Percentiles rank a stretch among this genome's conserved stretches.
Evolutionary conservation across 1,140 invertebrate species (phyloP).

Genomic region (Telenomus remus): DNA sequence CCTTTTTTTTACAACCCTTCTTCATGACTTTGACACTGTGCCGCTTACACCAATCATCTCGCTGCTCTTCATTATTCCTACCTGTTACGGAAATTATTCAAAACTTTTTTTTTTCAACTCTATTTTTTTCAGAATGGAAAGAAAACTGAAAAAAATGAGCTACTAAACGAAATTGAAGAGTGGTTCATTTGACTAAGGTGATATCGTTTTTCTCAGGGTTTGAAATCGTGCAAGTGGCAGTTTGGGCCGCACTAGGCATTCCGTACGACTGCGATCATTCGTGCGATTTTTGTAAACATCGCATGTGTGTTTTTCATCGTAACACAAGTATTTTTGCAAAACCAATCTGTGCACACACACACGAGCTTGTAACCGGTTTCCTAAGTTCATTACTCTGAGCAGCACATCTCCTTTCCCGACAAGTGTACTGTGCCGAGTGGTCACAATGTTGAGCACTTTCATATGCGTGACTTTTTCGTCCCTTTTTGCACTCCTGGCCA

Average conservation of each 20-base stretch:
- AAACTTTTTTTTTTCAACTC: background rate
- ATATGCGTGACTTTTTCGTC: conserved; percentile 60
- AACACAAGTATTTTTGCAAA: conserved; percentile 64
- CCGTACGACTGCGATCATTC: conserved; percentile 6
- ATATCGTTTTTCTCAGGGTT: too few species aligned
- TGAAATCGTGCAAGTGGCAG: background rate
- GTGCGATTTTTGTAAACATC: conserved; percentile 40
- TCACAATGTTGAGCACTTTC: conserved; percentile 55
- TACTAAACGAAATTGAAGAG: too few species aligned
- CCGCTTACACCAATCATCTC: conserved; percentile 18
- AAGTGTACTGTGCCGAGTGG: conserved; percentile 64
- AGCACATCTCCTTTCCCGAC: conserved; percentile 73
- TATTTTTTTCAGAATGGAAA: background rate
- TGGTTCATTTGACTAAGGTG: too few species aligned
- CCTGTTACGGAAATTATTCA: conserved; percentile 2
- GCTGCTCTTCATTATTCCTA: conserved; percentile 4
- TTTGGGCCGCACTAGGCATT: background rate
- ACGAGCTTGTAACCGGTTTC: conserved; percentile 72
- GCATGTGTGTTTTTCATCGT: conserved; percentile 53
- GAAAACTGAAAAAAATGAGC: too few species aligned
- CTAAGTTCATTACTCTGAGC: conserved; percentile 74
- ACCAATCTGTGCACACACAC: conserved; percentile 65
- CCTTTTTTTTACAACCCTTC: conserved; percentile 56
- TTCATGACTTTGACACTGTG: conserved; percentile 23
- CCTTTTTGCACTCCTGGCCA: conserved; percentile 55